Base-by-base conservation (phyloP, 2,797 vertebrate genomes). In the Girardinus metallicus region DNA sequence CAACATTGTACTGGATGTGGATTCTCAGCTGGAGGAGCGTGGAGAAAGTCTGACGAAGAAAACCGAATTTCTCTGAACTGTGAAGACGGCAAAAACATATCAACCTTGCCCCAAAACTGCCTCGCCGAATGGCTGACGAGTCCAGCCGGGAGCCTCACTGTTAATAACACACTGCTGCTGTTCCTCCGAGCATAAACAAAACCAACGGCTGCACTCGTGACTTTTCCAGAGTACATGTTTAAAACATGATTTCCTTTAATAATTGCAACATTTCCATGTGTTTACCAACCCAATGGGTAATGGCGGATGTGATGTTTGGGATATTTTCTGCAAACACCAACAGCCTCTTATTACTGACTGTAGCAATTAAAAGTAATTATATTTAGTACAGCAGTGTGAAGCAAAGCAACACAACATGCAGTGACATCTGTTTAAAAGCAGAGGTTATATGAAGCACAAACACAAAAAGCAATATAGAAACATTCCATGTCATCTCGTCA, bases 61-160 rank as follows among this genome's bases (percentile, higher is more conserved):
- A 77, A 53, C 77, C 41, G 77, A 80, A 90, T 85, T 87, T 90
- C 55, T 75, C 89, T 87, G 89, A 90, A 90, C 89, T 92, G 87
- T 85, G 80, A 76, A 81, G 76, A 83, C 75, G 80, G 80, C 41
- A 64, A 71, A 89, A 88, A 92, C 93, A 93, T 93, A 93, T 94
- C 92, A 92, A 87, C 87, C 84, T 83, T 87, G 92, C 82, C 87
- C 89, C 88, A 85, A 92, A 89, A 92, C 91, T 92, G 90, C 92
- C 91, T 88, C 39, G 76, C 85, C 83, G 84, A 86, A 80, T 73
- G 85, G 78, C 91, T 86, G 88, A 76, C 60, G 46, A 85, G 70
- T 13, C 41, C 84, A 84, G 85, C 83, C 78, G 1, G 51, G 80
- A 91, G 87, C 80, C 83, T 83, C 87, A 86, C 86, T 92, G 88